Conservation (phyloP, 2,888 invertebrate genomes). For the Folsomia candida region DNA sequence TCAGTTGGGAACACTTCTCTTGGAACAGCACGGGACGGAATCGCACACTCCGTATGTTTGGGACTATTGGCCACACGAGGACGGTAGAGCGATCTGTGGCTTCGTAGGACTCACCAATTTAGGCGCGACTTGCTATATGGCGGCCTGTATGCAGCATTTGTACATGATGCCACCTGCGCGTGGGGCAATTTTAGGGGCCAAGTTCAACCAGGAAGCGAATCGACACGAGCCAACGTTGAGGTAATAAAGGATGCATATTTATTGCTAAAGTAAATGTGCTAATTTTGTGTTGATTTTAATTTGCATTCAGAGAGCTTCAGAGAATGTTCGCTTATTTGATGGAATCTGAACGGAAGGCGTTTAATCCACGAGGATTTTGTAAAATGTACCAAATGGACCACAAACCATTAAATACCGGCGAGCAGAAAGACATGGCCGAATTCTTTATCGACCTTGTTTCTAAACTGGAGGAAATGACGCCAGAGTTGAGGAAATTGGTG, state of each 20-base stretch:
- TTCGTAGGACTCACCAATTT: slow-evolving; percentile 92
- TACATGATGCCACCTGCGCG: slow-evolving; percentile 93
- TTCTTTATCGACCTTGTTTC: slow-evolving; percentile 95
- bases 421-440: slow-evolving; percentile 97
- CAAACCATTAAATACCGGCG: slow-evolving; percentile 90
- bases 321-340: slow-evolving; percentile 91
- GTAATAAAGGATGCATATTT: too few species aligned
- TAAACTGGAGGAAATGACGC: slow-evolving; percentile 87
- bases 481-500: slow-evolving; percentile 80
- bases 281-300: too few species aligned
- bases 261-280: too few species aligned
- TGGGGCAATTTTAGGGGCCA: slow-evolving; percentile 72
- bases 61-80: slow-evolving; percentile 98
- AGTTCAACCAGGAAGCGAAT: slow-evolving; percentile 56
- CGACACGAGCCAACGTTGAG: slow-evolving; percentile 22
- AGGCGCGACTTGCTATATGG: slow-evolving; percentile 97
- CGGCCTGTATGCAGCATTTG: slow-evolving; percentile 93
- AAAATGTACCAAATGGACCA: slow-evolving; percentile 97
- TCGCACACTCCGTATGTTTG: slow-evolving; percentile 84
- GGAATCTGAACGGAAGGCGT: slow-evolving; percentile 85
- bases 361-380: slow-evolving; percentile 92
- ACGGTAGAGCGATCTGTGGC: slow-evolving; percentile 88
- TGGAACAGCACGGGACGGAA: slow-evolving; percentile 82
- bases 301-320: slow-evolving; percentile 85
- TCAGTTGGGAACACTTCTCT: slow-evolving; percentile 74